Evolutionary conservation across 2,113 vertebrate genomes (phyloP), one percentile per base, ranked within the genome.

Genomic region (Hydropotes inermis): DNA sequence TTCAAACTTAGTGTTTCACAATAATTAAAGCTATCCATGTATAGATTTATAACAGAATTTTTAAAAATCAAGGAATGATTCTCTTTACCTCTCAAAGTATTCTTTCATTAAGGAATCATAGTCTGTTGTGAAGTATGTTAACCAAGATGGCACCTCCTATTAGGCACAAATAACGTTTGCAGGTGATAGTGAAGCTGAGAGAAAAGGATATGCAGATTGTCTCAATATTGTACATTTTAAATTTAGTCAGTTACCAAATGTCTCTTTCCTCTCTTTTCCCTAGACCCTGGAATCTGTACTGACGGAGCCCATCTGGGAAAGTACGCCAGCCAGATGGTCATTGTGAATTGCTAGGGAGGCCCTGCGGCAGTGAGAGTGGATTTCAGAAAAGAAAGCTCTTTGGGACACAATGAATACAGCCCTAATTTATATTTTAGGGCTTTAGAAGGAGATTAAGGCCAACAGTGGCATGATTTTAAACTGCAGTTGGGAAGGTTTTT

Each of bases 391-490:
- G 98, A 98, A 98, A 97, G 74, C 98, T 97, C 64, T 94, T 98
- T 98, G 96, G 90, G 90, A 98, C 97, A 97, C 96, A 98, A 91
- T 0, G 79, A 98, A 94, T 96, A 97, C 95, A 98, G 94, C 52
- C 89, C 93, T 98, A 98, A 98, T 99, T 98, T 99, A 97, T 98
- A 98, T 98, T 98, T 98, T 98, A 98, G 94, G 96, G 52, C 96
- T 98, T 98, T 98, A 98, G 98, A 95, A 98, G 23, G 98, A 98
- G 95, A 98, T 97, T 98, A 98, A 98, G 98, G 87, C 92, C 97
- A 98, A 98, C 27, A 92, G 97, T 95, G 96, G 88, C 97, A 79
- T 45, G 96, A 98, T 98, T 98, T 98, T 98, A 98, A 98, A 98
- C 94, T 98, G 96, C 95, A 97, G 87, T 98, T 98, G 97, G 95